phyloP scores from a whole-genome alignment of 1,140 invertebrate species.

The Phymorhynchus buccinoides region DNA sequence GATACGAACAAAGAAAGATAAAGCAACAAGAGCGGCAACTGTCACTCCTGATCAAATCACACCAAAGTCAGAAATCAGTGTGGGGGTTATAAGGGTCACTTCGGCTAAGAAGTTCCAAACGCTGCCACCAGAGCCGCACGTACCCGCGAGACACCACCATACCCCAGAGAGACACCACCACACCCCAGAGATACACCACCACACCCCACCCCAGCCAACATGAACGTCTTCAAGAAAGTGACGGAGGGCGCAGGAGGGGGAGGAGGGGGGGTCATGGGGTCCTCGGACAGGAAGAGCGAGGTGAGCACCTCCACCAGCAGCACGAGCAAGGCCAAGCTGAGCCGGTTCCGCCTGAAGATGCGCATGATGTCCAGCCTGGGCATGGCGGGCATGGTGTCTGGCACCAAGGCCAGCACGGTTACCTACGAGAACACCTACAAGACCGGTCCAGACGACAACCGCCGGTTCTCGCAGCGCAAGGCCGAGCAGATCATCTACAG shows the following conservation, averaged over 20 bases:
- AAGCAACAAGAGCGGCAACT: too few species aligned
- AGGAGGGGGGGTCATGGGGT: neutral
- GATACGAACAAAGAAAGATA: too few species aligned
- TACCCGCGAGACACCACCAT: too few species aligned
- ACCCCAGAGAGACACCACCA: too few species aligned
- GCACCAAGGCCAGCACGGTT: slow-evolving; percentile 24
- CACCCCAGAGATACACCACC: neutral
- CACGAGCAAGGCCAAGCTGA: slow-evolving; percentile 37
- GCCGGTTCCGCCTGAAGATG: slow-evolving; percentile 49
- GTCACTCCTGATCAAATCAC: too few species aligned
- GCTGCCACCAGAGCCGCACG: too few species aligned
- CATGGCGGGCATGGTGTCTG: slow-evolving; percentile 18
- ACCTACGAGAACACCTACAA: slow-evolving; percentile 58
- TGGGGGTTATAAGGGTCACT: neutral
- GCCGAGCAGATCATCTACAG: slow-evolving; percentile 50
- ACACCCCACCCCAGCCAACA: neutral
- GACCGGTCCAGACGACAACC: slow-evolving; percentile 46
- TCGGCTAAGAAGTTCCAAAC: too few species aligned
- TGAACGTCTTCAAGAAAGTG: slow-evolving; percentile 20
- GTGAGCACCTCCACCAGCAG: slow-evolving; percentile 37
- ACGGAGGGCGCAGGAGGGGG: neutral
- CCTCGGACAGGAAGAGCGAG: slow-evolving; percentile 45
- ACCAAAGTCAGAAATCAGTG: too few species aligned
- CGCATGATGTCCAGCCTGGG: slow-evolving; percentile 43
- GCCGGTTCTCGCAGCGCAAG: slow-evolving; percentile 47